Percentiles rank a stretch among this genome's conserved stretches.
phyloP scores from a whole-genome alignment of 2,797 vertebrate species.

The Chelonia mydas region DNA sequence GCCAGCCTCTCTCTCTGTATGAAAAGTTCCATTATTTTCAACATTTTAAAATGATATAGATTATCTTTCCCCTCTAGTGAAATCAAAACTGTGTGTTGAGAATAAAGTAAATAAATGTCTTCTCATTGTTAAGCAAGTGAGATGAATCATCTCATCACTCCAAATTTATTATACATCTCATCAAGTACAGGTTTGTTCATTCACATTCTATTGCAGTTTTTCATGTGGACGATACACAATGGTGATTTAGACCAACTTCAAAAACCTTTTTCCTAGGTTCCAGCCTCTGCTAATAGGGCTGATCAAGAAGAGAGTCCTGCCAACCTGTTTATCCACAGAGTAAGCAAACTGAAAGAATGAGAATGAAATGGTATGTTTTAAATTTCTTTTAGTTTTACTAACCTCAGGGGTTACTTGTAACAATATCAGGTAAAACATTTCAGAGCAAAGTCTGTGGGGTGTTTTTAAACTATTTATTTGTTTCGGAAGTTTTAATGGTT shows the following conservation, averaged over 20 bases:
- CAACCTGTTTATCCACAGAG: not conserved
- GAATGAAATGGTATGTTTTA: not conserved
- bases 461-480: too few relatives aligned
- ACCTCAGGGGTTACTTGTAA: not conserved
- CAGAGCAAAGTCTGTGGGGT: not conserved
- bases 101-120: conserved; percentile 41
- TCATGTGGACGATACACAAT: not conserved
- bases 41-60: not conserved
- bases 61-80: not conserved
- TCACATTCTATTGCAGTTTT: not conserved
- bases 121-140: conserved; percentile 10
- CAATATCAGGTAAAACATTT: not conserved
- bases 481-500: not conserved
- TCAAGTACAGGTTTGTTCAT: conserved; percentile 23
- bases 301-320: not conserved
- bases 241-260: not conserved
- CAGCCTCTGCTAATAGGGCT: not conserved
- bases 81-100: not conserved
- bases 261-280: not conserved
- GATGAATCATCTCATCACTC: conserved; percentile 52
- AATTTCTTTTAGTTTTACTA: not conserved
- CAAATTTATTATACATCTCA: conserved; percentile 39
- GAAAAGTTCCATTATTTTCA: not conserved
- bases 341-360: not conserved
- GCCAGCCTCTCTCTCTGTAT: not conserved